These are phyloP conservation scores for Rhadina sibilatrix DNA, from an alignment of 2,113 vertebrate genomes.

Conservation along the genomic window DNA sequence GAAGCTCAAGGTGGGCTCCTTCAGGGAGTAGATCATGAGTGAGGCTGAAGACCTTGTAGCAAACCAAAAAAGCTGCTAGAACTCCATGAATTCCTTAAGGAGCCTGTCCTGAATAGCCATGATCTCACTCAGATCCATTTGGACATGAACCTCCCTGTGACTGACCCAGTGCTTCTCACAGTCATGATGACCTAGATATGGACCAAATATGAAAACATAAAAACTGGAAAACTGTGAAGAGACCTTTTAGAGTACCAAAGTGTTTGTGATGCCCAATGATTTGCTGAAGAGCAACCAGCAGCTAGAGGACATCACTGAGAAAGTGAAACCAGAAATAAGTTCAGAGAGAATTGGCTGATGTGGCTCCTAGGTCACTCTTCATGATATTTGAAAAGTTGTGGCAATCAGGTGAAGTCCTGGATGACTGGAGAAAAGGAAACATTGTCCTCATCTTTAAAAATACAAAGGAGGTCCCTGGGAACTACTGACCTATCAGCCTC, in stretches of 20 bases:
- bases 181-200: background rate
- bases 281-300: conserved; percentile 94
- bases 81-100: background rate
- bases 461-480: background rate
- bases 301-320: conserved; percentile 90
- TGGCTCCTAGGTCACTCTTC: background rate
- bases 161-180: background rate
- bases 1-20: background rate
- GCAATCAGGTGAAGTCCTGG: background rate
- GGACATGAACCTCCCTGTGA: background rate
- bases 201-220: conserved; percentile 90
- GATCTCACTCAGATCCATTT: background rate
- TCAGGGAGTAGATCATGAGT: background rate
- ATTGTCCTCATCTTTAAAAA: background rate
- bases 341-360: background rate
- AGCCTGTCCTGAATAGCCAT: background rate
- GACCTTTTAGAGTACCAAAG: conserved; percentile 87
- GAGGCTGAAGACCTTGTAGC: background rate
- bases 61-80: background rate
- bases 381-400: background rate
- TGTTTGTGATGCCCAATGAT: conserved; percentile 91
- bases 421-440: background rate
- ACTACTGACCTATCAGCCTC: accelerated
- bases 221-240: conserved; percentile 88
- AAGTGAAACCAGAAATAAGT: conserved; percentile 88